Conservation (phyloP, 2,113 vertebrate species). For the Hyperopisus bebe region DNA sequence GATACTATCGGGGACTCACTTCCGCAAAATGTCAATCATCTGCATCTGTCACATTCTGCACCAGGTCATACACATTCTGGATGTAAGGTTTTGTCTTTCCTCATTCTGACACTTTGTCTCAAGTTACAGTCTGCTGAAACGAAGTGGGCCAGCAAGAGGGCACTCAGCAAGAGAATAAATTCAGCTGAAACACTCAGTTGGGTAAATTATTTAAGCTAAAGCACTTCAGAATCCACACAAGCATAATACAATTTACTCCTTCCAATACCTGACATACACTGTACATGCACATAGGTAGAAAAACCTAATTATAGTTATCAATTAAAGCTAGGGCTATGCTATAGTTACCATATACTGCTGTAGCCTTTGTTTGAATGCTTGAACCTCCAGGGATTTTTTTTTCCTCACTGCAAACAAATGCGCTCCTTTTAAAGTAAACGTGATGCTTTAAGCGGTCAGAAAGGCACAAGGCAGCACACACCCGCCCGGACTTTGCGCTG, state of each 20-base stretch:
- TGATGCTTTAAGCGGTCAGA: background rate
- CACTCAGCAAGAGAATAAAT: background rate
- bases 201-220: conserved; percentile 20
- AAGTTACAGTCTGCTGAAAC: background rate
- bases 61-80: background rate
- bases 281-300: background rate
- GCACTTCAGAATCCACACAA: conserved; percentile 7
- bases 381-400: background rate
- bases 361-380: background rate
- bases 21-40: background rate
- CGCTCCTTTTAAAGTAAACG: background rate
- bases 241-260: background rate
- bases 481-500: background rate
- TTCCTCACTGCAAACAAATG: background rate
- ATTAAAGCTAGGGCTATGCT: background rate
- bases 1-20: conserved; percentile 13
- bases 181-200: background rate
- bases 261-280: background rate
- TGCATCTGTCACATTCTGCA: background rate
- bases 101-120: background rate
- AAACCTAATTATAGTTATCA: background rate
- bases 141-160: background rate
- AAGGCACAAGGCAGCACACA: background rate
- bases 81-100: background rate
- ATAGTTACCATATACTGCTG: background rate